These are phyloP conservation scores for Apeltes quadracus DNA, from an alignment of 2,113 vertebrate genomes.

Conservation along the genomic window DNA sequence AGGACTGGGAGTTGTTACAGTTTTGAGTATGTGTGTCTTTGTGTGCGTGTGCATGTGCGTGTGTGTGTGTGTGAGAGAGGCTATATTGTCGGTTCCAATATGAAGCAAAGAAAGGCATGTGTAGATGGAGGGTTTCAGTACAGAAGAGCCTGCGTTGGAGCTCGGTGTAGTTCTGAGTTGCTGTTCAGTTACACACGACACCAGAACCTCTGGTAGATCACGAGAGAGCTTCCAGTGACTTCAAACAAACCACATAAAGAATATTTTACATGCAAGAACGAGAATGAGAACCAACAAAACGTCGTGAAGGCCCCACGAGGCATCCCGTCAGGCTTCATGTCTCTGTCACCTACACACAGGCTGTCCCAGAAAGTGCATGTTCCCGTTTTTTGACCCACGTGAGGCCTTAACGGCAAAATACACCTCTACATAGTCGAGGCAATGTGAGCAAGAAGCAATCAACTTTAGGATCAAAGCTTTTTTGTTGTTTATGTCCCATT, in stretches of 20 bases:
- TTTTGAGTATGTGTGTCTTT: conserved; percentile 8
- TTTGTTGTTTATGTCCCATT: neutral
- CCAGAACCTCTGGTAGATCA: conserved; percentile 9
- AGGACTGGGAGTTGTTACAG: conserved; percentile 34
- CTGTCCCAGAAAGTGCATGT: neutral
- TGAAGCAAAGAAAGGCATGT: conserved; percentile 29
- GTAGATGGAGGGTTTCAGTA: conserved; percentile 5
- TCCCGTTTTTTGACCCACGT: neutral
- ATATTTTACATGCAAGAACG: conserved; percentile 14
- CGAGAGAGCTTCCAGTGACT: neutral
- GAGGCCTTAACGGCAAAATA: neutral
- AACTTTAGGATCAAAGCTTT: neutral
- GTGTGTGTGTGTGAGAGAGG: conserved; percentile 27
- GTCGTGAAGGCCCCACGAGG: neutral
- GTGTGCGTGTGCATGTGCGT: conserved; percentile 10
- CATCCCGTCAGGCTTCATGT: conserved; percentile 11
- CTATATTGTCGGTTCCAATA: conserved; percentile 31
- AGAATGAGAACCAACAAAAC: conserved; percentile 25
- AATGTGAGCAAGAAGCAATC: neutral
- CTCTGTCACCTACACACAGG: conserved; percentile 20
- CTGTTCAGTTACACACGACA: conserved; percentile 9
- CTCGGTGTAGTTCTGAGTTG: neutral
- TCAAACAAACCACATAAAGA: conserved; percentile 17
- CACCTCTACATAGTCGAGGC: neutral
- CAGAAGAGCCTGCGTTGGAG: neutral